A percentile compares a stretch with the other conserved stretches of the same genome.
Conservation (phyloP, 2,797 vertebrate genomes). For the Hapalemur alaotrensis region DNA sequence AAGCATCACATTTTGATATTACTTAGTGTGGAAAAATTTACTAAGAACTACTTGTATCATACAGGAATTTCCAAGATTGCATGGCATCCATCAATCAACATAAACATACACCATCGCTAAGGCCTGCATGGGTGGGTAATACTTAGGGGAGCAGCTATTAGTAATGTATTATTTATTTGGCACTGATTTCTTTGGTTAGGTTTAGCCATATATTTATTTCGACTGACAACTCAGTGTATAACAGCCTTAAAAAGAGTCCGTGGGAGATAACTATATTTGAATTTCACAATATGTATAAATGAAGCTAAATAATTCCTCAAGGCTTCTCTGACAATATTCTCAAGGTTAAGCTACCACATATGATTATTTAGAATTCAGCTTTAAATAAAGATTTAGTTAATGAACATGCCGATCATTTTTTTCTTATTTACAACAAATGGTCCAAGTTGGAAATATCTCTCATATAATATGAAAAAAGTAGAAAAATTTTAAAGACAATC, state of each 20-base stretch:
- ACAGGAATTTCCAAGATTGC: neutral
- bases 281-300: neutral
- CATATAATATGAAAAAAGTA: neutral
- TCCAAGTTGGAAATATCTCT: neutral
- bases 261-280: slow-evolving; percentile 6
- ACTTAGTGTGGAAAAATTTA: neutral
- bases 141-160: neutral
- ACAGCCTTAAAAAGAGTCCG: neutral
- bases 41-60: slow-evolving; percentile 16
- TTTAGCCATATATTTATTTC: slow-evolving; percentile 18
- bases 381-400: slow-evolving; percentile 22
- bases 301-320: slow-evolving; percentile 20
- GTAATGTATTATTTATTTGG: slow-evolving; percentile 21
- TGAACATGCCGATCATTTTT: neutral
- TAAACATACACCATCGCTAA: neutral
- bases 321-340: neutral
- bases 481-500: neutral
- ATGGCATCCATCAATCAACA: neutral
- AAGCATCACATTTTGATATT: neutral
- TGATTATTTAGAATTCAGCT: slow-evolving; percentile 2
- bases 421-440: neutral
- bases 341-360: neutral
- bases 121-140: neutral
- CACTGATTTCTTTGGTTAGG: slow-evolving; percentile 16
- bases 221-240: neutral